These are phyloP conservation scores for Hermodice carunculata DNA, from an alignment of 2,888 invertebrate genomes.

Conservation along the genomic window DNA sequence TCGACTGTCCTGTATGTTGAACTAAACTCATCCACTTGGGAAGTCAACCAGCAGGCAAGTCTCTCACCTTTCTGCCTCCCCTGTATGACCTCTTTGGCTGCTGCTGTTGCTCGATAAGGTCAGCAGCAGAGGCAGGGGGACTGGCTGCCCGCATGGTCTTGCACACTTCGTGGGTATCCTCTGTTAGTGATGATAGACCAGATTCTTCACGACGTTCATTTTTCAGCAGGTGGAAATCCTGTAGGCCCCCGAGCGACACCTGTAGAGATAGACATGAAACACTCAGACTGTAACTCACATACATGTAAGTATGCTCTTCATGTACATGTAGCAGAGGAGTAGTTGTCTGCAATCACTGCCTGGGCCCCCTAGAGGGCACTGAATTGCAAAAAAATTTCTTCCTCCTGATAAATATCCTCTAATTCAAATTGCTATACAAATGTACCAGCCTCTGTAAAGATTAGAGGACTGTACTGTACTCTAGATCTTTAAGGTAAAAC, in stretches of 20 bases:
- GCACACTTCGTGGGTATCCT: constrained; percentile 96
- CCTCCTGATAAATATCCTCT: neutral
- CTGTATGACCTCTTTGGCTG: constrained; percentile 54
- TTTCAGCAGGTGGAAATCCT: constrained; percentile 84
- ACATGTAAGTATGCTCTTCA: too few relatives aligned
- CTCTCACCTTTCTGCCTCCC: constrained; percentile 68
- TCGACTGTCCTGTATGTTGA: too few relatives aligned
- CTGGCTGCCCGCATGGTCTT: constrained; percentile 94
- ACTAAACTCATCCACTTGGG: too few relatives aligned
- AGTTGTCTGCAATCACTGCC: too few relatives aligned
- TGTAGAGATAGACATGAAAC: constrained; percentile 36
- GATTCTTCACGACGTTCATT: constrained; percentile 73
- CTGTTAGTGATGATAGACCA: constrained; percentile 82
- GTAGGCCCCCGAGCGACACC: constrained; percentile 88
- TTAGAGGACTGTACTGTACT: too few relatives aligned
- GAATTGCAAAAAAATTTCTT: too few relatives aligned
- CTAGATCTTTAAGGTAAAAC: too few relatives aligned
- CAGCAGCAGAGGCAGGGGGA: constrained; percentile 92
- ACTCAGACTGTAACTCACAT: too few relatives aligned
- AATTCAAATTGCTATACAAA: neutral
- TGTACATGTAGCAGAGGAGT: too few relatives aligned
- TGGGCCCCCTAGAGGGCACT: too few relatives aligned
- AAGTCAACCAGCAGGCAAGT: too few relatives aligned
- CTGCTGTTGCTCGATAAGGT: constrained; percentile 72
- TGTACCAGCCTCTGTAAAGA: neutral